A percentile compares a stretch with the other conserved stretches of the same genome.
These are phyloP conservation scores for Pelvicachromis taeniatus DNA, from an alignment of 2,113 vertebrate genomes.

Conservation along the genomic window DNA sequence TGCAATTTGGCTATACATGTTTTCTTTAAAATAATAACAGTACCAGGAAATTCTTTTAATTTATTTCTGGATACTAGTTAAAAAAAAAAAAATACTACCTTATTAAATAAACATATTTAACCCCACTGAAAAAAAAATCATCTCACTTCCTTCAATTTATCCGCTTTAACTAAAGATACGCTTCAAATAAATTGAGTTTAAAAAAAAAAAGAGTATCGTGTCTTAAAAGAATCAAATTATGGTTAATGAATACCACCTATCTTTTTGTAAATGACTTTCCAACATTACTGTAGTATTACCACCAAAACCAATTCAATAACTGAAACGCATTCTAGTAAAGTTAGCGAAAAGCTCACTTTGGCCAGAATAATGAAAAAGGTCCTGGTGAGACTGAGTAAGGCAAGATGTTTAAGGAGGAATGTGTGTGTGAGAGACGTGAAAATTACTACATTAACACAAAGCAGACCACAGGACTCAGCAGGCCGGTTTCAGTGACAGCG, in stretches of 20 bases:
- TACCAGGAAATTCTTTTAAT: background rate
- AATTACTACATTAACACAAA: background rate
- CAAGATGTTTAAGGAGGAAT: constrained; percentile 57
- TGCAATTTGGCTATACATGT: no score
- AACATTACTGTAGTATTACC: background rate
- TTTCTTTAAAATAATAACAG: background rate
- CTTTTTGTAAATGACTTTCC: background rate
- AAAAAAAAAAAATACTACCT: no score
- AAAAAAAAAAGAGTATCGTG: background rate
- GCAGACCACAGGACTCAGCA: background rate
- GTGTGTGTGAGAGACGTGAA: background rate
- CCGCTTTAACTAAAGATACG: background rate
- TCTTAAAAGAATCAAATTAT: background rate
- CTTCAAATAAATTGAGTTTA: background rate
- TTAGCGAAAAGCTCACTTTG: background rate
- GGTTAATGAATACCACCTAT: background rate
- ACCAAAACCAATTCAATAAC: background rate
- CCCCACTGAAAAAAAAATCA: background rate
- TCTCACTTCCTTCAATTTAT: background rate
- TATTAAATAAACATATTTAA: background rate
- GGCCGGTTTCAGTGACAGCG: background rate
- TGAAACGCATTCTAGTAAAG: background rate
- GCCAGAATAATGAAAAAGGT: background rate
- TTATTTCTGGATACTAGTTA: background rate
- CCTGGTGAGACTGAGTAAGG: constrained; percentile 43